Evolutionary conservation across 2,888 invertebrate genomes (phyloP).

Genomic region (Drosophila borealis): DNA sequence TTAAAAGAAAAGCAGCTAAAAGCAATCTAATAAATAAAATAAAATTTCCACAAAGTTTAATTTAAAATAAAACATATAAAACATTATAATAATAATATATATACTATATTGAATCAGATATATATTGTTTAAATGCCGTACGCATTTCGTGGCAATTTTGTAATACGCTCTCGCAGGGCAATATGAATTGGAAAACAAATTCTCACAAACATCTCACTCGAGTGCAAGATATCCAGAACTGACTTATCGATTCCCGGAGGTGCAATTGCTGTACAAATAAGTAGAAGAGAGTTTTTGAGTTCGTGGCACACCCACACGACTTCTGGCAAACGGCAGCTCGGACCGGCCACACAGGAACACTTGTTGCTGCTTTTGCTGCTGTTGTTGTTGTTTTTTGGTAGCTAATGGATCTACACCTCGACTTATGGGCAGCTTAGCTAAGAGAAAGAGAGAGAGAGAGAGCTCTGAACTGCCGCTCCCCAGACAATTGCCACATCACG

Average conservation of each 20-base stretch:
- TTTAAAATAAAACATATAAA: too few relatives aligned
- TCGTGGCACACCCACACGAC: conserved; percentile 49
- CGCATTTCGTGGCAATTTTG: neutral
- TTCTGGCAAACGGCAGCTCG: conserved; percentile 9
- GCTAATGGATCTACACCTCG: conserved; percentile 78
- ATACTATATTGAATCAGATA: too few relatives aligned
- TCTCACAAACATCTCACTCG: conserved; percentile 53
- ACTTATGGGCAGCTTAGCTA: conserved; percentile 61
- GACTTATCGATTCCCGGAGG: conserved; percentile 56
- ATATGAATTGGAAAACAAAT: conserved; percentile 37
- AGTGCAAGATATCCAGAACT: conserved; percentile 36
- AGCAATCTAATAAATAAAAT: too few relatives aligned
- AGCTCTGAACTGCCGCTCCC: conserved; percentile 38
- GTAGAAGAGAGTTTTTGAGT: conserved; percentile 11
- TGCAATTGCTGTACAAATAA: conserved; percentile 41
- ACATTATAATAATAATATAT: too few relatives aligned
- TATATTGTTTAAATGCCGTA: too few relatives aligned
- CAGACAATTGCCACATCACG: conserved; percentile 80
- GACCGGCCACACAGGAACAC: conserved; percentile 45
- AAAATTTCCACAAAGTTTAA: too few relatives aligned
- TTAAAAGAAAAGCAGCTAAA: too few relatives aligned
- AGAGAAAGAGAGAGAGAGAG: conserved; percentile 13
- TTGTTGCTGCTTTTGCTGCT: conserved; percentile 26
- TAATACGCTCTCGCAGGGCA: neutral
- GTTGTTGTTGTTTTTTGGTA: conserved; percentile 39